Conservation (phyloP, 1,140 invertebrate genomes). For the Adelges cooleyi region DNA sequence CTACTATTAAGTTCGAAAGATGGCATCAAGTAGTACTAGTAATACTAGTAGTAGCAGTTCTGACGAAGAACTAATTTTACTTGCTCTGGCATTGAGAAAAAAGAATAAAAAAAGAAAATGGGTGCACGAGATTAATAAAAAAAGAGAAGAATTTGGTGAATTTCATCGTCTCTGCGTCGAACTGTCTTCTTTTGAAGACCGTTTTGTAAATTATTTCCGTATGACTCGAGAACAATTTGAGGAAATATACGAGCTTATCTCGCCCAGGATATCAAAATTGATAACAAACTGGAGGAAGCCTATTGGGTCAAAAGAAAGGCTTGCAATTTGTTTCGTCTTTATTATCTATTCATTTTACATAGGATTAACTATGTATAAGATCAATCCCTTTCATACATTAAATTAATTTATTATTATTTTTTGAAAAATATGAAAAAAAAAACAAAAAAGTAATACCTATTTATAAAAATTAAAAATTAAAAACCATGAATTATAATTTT, state of each 20-base stretch:
- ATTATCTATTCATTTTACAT: too few relatives aligned
- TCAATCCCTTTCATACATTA: too few relatives aligned
- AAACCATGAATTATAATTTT: too few relatives aligned
- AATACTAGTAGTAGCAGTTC: not conserved
- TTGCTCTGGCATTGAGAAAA: not conserved
- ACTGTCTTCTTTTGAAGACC: not conserved
- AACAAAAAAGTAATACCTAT: too few relatives aligned
- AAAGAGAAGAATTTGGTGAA: not conserved
- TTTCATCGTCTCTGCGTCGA: not conserved
- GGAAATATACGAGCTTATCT: not conserved
- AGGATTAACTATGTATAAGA: too few relatives aligned
- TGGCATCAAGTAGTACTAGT: not conserved
- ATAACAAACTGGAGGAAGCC: not conserved
- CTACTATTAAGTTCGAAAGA: not conserved
- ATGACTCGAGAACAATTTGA: not conserved
- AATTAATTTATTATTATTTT: too few relatives aligned
- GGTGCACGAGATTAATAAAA: too few relatives aligned
- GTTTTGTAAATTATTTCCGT: not conserved
- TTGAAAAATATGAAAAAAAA: too few relatives aligned
- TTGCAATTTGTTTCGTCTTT: not conserved
- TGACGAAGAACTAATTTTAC: not conserved
- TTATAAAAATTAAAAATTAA: too few relatives aligned
- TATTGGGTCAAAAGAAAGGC: not conserved
- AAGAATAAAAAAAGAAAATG: constrained; percentile 7
- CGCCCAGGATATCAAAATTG: not conserved